Evolutionary conservation across 2,797 vertebrate genomes (phyloP), one percentile per base, ranked within the genome.

Genomic region (Tadarida brasiliensis): DNA sequence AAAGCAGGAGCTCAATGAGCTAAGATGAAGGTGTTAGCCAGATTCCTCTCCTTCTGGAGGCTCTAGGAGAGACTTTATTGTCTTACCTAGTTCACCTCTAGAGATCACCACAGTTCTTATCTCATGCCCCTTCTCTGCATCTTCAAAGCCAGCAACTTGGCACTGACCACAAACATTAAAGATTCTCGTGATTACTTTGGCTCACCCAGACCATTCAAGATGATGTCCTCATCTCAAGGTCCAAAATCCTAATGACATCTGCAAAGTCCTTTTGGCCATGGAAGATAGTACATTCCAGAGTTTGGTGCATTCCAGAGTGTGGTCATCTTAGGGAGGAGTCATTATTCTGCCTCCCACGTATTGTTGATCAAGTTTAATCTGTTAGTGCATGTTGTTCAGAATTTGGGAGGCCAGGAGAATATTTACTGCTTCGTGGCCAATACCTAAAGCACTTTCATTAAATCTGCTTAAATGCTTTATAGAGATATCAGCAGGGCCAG

Each of bases 371-470:
- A 73, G 30, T 89, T 76, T 67, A 87, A 86, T 74, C 56, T 65
- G 2, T 17, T 59, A 86, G 15, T n/a, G 2, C 16, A 10, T 54
- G 84, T 84, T 92, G 10, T 76, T 77, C 57, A 76, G 15, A 87
- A 87, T 78, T 83, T 10, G 51, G 67, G 49, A 92, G 6, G 30
- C 54, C 39, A 28, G 17, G 20, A 74, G 67, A 87, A 20, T 81
- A 49, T 24, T 67, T 61, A 61, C 26, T 82, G 51, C 65, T 95
- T 95, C 82, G 86, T 94, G 1, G 3, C 70, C 49, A 20, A 10
- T 90, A 81, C 57, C 67, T 26, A 94, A 89, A 87, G 70, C 57
- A 78, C 96, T 90, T 96, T 95, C 20, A 77, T 77, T 91, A 95
- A 96, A 22, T 67, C 4, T 11, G 47, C 57, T 84, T 87, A 59